phyloP scores from a whole-genome alignment of 2,113 vertebrate species.

The Redunca redunca region DNA sequence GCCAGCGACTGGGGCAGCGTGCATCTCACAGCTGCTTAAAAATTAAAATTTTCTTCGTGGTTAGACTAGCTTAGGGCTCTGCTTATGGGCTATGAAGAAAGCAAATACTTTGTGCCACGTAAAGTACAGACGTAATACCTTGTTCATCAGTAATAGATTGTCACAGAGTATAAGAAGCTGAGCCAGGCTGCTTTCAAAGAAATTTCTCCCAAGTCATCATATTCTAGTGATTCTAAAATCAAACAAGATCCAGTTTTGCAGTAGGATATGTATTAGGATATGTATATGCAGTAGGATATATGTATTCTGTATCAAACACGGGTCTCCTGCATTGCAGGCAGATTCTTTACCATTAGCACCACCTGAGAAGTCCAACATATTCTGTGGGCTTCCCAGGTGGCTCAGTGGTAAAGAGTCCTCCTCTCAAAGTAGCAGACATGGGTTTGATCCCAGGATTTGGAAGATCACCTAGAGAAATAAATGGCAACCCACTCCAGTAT shows the following conservation, averaged over 20 bases:
- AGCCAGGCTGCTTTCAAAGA: constrained; percentile 26
- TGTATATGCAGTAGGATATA: neutral
- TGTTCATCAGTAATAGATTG: constrained; percentile 31
- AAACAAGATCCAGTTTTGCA: constrained; percentile 17
- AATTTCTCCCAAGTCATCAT: neutral
- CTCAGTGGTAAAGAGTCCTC: neutral
- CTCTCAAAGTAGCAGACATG: neutral
- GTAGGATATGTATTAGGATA: neutral
- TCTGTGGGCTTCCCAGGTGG: neutral
- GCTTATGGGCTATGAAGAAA: constrained; percentile 12
- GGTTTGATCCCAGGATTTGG: neutral
- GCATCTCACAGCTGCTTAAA: constrained; percentile 60
- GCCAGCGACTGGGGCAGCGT: constrained; percentile 53
- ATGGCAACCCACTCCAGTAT: neutral
- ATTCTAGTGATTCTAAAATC: neutral
- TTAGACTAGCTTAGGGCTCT: constrained; percentile 45
- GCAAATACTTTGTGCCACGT: constrained; percentile 2
- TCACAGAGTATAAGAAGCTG: constrained; percentile 13
- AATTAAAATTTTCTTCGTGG: constrained; percentile 62
- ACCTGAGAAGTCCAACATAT: neutral
- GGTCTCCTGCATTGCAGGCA: neutral
- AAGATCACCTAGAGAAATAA: neutral
- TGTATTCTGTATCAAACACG: neutral
- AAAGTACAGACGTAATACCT: constrained; percentile 41
- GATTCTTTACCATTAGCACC: neutral